Percentiles rank a stretch among this genome's conserved stretches.
These are phyloP conservation scores for Rotaria macrura DNA, from an alignment of 2,888 invertebrate species.

Conservation along the genomic window DNA sequence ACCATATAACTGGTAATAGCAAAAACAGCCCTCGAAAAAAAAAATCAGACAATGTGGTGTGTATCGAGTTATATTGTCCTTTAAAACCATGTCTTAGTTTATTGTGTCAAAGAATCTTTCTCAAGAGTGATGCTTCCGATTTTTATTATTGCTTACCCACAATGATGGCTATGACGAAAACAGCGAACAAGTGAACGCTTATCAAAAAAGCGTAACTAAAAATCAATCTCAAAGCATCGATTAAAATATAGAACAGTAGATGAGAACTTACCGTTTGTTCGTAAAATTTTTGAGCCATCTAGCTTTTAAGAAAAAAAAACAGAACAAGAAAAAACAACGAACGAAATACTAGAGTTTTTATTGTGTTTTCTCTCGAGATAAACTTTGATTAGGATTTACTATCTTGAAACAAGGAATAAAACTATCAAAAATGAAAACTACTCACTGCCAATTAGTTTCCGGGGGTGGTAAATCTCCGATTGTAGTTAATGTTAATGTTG, in stretches of 20 bases:
- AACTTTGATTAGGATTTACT: not conserved
- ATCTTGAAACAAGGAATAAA: not conserved
- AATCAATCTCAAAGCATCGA: not conserved
- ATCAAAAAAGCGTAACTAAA: constrained; percentile 17
- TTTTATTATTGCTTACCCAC: not conserved
- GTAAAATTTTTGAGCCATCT: constrained; percentile 32
- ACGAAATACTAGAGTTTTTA: not conserved
- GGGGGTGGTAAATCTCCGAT: constrained; percentile 90
- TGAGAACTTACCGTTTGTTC: constrained; percentile 29
- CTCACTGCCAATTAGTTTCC: constrained; percentile 90
- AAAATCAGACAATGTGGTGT: not conserved
- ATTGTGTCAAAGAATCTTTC: not conserved
- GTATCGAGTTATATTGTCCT: not conserved
- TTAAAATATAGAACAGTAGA: not conserved
- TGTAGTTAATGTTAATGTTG: constrained; percentile 82
- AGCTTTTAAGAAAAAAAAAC: constrained; percentile 28
- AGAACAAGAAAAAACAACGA: not conserved
- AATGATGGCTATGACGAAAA: constrained; percentile 16
- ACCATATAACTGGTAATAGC: not conserved
- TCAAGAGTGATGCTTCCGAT: not conserved
- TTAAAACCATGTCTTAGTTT: not conserved
- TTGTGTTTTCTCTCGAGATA: not conserved
- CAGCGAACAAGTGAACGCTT: constrained; percentile 7
- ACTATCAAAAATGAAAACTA: constrained; percentile 36
- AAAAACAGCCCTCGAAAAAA: constrained; percentile 17